A percentile compares a stretch with the other conserved stretches of the same genome.
phyloP scores from a whole-genome alignment of 2,888 invertebrate species.

The Calephelis perditalis region DNA sequence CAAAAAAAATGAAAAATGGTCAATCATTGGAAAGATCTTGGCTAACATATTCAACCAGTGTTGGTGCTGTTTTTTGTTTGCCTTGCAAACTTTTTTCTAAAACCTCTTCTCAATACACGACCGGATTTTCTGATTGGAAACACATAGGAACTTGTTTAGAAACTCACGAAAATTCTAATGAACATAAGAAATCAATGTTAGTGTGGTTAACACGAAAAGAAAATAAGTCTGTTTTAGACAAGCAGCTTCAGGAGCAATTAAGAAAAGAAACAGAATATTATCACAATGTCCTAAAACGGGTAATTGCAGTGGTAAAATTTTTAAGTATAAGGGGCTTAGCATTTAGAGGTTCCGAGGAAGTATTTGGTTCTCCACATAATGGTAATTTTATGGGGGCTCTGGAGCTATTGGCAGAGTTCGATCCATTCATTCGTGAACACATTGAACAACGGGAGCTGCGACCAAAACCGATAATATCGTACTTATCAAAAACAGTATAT shows the following conservation, averaged over 20 bases:
- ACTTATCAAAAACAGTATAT: too few species aligned
- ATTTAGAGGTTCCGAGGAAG: slow-evolving; percentile 24
- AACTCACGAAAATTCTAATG: too few species aligned
- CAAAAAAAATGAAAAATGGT: slow-evolving; percentile 23
- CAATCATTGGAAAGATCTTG: too few species aligned
- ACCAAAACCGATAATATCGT: slow-evolving; percentile 10
- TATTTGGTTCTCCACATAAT: slow-evolving; percentile 25
- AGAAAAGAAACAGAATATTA: slow-evolving; percentile 26
- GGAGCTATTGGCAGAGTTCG: slow-evolving; percentile 9
- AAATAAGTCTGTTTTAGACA: slow-evolving; percentile 25
- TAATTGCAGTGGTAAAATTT: slow-evolving; percentile 25
- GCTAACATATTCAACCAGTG: too few species aligned
- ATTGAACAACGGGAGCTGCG: slow-evolving; percentile 23
- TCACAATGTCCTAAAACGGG: slow-evolving; percentile 25
- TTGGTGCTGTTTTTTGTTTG: too few species aligned
- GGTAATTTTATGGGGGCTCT: slow-evolving; percentile 19
- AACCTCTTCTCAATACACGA: too few species aligned
- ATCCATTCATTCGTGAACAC: slow-evolving; percentile 20
- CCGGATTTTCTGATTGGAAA: too few species aligned
- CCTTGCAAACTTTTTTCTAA: too few species aligned
- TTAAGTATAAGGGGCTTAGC: slow-evolving; percentile 24
- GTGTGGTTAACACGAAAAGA: neutral
- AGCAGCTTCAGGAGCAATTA: slow-evolving; percentile 23
- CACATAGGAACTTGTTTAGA: too few species aligned
- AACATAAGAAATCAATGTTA: too few species aligned